A percentile compares a stretch with the other conserved stretches of the same genome.
Evolutionary conservation across 2,888 invertebrate species (phyloP).

Genomic region (Gymnoscelis rufifasciata): DNA sequence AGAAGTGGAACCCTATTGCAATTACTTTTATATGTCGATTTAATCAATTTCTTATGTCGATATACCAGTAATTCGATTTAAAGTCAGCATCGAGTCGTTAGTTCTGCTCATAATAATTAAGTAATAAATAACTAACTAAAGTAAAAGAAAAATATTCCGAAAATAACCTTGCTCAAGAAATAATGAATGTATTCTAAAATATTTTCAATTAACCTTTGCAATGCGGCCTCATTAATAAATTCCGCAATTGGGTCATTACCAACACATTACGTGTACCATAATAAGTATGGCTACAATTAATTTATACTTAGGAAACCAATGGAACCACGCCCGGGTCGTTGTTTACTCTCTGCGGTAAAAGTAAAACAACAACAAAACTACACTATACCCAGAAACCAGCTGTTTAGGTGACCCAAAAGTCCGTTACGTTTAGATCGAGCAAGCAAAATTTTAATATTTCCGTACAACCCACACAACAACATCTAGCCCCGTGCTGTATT

Average conservation of each 20-base stretch:
- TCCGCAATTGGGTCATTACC: slow-evolving; percentile 17
- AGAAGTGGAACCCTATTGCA: no score
- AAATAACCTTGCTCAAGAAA: slow-evolving; percentile 13
- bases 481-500: no score
- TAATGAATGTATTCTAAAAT: slow-evolving; percentile 19
- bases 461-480: no score
- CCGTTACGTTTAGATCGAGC: neutral
- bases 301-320: no score
- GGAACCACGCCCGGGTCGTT: neutral
- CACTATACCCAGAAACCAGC: neutral
- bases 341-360: slow-evolving; percentile 3
- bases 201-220: slow-evolving; percentile 17
- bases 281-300: neutral
- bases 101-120: no score
- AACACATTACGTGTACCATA: slow-evolving; percentile 9
- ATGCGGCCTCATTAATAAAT: slow-evolving; percentile 15
- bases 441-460: no score
- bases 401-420: slow-evolving; percentile 3
- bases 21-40: no score
- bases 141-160: no score
- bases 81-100: no score
- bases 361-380: slow-evolving; percentile 1
- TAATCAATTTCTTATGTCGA: no score
- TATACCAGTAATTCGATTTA: no score
- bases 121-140: no score